phyloP scores from a whole-genome alignment of 2,113 vertebrate genomes.

The Menura novaehollandiae region DNA sequence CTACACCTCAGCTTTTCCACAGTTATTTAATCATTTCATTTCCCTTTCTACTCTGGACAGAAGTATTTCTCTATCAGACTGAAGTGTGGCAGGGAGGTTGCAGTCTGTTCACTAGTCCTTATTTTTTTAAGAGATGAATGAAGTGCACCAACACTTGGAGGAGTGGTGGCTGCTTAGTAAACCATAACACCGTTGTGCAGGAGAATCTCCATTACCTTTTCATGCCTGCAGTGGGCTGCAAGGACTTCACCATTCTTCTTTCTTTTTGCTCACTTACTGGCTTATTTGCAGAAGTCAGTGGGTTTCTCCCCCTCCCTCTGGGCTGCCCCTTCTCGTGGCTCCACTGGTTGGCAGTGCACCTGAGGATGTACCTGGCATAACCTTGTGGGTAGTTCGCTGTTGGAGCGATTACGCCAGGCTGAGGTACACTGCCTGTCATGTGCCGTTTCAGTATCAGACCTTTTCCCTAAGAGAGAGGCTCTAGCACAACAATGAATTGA shows the following conservation, averaged over 20 bases:
- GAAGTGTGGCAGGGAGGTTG: not conserved
- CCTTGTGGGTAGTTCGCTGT: not conserved
- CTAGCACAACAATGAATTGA: accelerated
- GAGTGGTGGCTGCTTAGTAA: not conserved
- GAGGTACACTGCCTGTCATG: not conserved
- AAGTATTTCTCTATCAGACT: not conserved
- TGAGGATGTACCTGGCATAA: not conserved
- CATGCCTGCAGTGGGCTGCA: not conserved
- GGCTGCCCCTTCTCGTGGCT: not conserved
- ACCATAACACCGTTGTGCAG: not conserved
- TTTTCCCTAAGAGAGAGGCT: not conserved
- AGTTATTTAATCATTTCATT: not conserved
- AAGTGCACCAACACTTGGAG: not conserved
- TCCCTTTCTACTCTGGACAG: not conserved
- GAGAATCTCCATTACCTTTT: not conserved
- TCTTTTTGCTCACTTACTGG: not conserved
- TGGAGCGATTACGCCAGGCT: not conserved
- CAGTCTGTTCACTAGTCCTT: not conserved
- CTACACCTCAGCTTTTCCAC: not conserved
- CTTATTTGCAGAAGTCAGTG: not conserved
- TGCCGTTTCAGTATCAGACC: not conserved
- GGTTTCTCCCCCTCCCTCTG: not conserved
- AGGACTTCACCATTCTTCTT: not conserved
- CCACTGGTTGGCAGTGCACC: not conserved
- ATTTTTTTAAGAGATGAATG: not conserved